Conservation (phyloP, 2,113 vertebrate genomes). For the Hippocampus mohnikei region DNA sequence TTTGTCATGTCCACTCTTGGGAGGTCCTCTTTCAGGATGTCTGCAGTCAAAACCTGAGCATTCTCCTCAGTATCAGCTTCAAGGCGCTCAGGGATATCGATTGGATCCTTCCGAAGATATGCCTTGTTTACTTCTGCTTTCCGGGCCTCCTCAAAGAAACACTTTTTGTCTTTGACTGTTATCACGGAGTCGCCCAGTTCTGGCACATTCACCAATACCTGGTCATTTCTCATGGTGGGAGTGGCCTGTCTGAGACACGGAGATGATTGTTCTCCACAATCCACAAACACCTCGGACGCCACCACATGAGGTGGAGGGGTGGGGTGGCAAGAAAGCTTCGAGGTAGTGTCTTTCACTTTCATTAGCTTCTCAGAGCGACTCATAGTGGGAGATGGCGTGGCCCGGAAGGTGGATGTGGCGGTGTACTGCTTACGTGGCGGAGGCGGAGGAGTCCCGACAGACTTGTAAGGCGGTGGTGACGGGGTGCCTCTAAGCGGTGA, state of each 20-base stretch:
- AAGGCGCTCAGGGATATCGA: constrained; percentile 69
- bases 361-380: constrained; percentile 80
- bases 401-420: constrained; percentile 60
- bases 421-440: constrained; percentile 64
- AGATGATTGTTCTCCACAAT: constrained; percentile 71
- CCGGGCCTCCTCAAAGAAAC: constrained; percentile 76
- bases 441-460: constrained; percentile 63
- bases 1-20: constrained; percentile 71
- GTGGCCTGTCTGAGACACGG: constrained; percentile 68
- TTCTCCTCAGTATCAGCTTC: constrained; percentile 68
- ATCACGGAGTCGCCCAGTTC: constrained; percentile 69
- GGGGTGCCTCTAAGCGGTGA: constrained; percentile 68
- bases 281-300: constrained; percentile 48
- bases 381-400: constrained; percentile 75
- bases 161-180: constrained; percentile 74
- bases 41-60: constrained; percentile 49
- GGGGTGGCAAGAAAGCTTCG: constrained; percentile 71
- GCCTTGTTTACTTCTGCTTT: constrained; percentile 68
- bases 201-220: constrained; percentile 50
- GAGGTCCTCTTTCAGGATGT: constrained; percentile 64
- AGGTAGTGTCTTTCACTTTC: constrained; percentile 78
- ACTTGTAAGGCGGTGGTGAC: constrained; percentile 71
- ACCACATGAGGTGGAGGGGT: constrained; percentile 55
- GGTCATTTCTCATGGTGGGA: constrained; percentile 59
- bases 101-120: constrained; percentile 71